Conservation (phyloP, 2,888 invertebrate genomes). For the Lymantria dispar region DNA sequence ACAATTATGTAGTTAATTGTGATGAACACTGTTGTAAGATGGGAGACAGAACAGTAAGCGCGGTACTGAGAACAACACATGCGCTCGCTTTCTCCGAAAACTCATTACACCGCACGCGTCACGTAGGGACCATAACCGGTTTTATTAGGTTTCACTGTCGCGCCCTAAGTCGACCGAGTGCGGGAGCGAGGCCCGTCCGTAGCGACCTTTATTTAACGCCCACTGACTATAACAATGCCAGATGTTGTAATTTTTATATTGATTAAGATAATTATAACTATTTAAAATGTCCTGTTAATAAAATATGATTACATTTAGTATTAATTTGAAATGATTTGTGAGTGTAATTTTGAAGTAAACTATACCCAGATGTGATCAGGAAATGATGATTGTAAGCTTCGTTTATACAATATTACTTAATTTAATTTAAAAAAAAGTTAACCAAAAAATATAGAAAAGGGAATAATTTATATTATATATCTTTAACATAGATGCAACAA, state of each 20-base stretch:
- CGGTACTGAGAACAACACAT: constrained; percentile 49
- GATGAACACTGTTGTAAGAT: constrained; percentile 18
- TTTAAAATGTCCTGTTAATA: no score
- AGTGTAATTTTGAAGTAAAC: no score
- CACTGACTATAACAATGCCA: constrained; percentile 26
- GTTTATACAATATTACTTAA: no score
- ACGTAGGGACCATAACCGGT: constrained; percentile 74
- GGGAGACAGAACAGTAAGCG: constrained; percentile 7
- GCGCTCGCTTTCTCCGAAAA: constrained; percentile 72
- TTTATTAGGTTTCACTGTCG: constrained; percentile 77
- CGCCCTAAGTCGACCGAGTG: constrained; percentile 42
- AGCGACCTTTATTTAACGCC: constrained; percentile 47
- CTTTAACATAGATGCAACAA: no score
- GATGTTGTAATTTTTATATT: constrained; percentile 18
- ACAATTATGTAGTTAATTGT: constrained; percentile 23
- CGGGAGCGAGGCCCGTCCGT: constrained; percentile 38
- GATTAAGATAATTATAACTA: background rate
- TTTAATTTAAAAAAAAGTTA: no score
- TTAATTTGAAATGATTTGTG: no score
- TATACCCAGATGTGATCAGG: no score
- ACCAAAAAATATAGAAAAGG: no score
- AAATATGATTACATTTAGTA: no score
- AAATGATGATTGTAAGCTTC: no score
- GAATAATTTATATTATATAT: no score
- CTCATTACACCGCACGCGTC: constrained; percentile 78